Base-by-base conservation (phyloP, 2,797 vertebrate species). In the Sebastes taczanowskii region DNA sequence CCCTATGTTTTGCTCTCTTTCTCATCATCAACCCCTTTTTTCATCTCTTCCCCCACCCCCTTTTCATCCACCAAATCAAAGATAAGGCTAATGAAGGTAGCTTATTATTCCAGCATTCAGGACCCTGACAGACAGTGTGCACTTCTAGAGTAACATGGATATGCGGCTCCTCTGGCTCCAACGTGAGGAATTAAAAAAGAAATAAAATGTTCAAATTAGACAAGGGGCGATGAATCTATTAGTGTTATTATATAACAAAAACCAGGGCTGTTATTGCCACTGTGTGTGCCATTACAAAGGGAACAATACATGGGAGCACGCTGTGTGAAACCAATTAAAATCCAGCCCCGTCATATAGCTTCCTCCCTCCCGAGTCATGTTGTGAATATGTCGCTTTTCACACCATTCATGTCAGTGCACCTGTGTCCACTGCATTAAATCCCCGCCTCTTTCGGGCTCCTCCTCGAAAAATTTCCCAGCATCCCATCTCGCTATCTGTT, bases 291-390 rank as follows among this genome's bases (percentile, higher is more conserved):
- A 77, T 90, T 91, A 93, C 88, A 93, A 93, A 91, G 88, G 90
- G 82, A 90, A 93, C 89, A 93, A 92, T 89, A 84, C 92, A 93
- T 81, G 88, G 87, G 83, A 90, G 86, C 81, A 58, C 86, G 82
- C 78, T 88, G 86, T 88, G 91, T 82, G 87, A 94, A 93, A 93
- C 88, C 92, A 94, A 94, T 94, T 94, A 94, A 92, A 94, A 93
- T 91, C 86, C 81, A 91, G 88, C 88, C 78, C 66, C 74, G 88
- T 94, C 92, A 91, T 91, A 92, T 90, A 89, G 88, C 86, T 65
- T 85, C 88, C 87, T 80, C 77, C 81, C 84, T 87, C 75, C 82
- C 88, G 66, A 85, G 90, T 91, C 89, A 91, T 85, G 85, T 89
- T 87, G 91, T 82, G 81, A 93, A 91, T 87, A 82, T 84, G 81